phyloP scores from a whole-genome alignment of 2,113 vertebrate genomes.

The Lonchura striata region DNA sequence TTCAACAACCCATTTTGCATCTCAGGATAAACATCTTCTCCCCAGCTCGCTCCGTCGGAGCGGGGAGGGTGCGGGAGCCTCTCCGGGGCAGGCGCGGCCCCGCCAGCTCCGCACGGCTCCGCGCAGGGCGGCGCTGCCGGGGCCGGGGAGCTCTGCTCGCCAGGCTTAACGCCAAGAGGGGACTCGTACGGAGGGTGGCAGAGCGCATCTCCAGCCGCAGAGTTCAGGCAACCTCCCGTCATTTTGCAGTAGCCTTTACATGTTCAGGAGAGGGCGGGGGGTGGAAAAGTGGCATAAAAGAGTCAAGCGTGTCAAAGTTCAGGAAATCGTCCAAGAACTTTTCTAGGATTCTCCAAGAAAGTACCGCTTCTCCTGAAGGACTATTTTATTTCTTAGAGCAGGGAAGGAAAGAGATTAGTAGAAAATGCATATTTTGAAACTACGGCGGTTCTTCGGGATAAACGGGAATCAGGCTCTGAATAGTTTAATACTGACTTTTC shows the following conservation, averaged over 20 bases:
- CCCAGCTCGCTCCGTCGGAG: not conserved
- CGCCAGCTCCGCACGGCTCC: not conserved
- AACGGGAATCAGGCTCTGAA: not conserved
- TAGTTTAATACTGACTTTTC: not conserved
- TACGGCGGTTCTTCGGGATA: not conserved
- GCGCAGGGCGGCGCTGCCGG: not conserved
- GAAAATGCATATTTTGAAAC: not conserved
- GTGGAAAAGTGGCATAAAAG: not conserved
- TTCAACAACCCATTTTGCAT: slow-evolving; percentile 55
- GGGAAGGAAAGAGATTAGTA: not conserved
- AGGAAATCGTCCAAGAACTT: not conserved
- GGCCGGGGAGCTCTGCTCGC: not conserved
- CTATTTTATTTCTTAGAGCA: not conserved
- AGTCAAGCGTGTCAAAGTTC: not conserved
- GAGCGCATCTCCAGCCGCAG: not conserved
- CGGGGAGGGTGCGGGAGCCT: slow-evolving; percentile 3
- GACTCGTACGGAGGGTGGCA: not conserved
- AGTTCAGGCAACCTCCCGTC: not conserved
- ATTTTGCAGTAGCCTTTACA: not conserved
- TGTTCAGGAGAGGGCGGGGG: accelerated
- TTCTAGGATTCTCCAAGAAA: not conserved
- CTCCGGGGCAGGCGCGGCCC: not conserved
- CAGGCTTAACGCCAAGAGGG: not conserved
- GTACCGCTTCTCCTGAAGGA: not conserved
- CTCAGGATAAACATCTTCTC: slow-evolving; percentile 48